Percentiles rank a stretch among this genome's conserved stretches.
These are phyloP conservation scores for Timema podura DNA, from an alignment of 2,888 invertebrate genomes.

Conservation along the genomic window DNA sequence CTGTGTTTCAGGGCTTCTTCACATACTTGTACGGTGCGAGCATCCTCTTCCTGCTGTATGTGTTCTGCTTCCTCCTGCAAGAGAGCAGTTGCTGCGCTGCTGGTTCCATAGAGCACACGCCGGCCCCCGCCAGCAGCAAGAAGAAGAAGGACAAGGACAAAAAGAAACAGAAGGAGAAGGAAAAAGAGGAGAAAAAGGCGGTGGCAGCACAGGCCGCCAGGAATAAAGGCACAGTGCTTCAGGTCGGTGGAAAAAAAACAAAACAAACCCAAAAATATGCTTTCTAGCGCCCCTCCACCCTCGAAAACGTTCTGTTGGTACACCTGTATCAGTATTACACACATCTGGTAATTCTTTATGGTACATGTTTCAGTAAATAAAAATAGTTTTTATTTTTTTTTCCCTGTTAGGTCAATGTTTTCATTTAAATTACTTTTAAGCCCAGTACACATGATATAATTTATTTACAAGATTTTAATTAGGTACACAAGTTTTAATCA, in stretches of 20 bases:
- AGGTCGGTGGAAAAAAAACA: conserved; percentile 47
- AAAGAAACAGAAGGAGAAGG: conserved; percentile 39
- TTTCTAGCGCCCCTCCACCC: too few species aligned
- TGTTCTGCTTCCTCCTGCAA: conserved; percentile 90
- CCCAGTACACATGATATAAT: too few species aligned
- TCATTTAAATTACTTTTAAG: too few species aligned
- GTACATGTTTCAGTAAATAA: too few species aligned
- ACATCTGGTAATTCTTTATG: too few species aligned
- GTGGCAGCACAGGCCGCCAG: conserved; percentile 19
- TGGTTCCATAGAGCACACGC: conserved; percentile 59
- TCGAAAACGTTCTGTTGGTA: too few species aligned
- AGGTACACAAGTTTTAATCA: too few species aligned
- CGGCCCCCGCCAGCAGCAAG: conserved; percentile 47
- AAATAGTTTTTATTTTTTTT: too few species aligned
- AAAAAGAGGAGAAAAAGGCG: conserved; percentile 56
- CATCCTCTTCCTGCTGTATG: conserved; percentile 88
- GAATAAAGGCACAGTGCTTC: conserved; percentile 44
- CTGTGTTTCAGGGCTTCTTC: conserved; percentile 68
- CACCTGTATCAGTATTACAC: too few species aligned
- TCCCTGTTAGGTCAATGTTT: too few species aligned
- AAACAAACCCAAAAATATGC: too few species aligned
- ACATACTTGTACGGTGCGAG: conserved; percentile 91
- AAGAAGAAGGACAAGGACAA: conserved; percentile 57
- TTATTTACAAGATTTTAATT: too few species aligned
- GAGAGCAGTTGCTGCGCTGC: conserved; percentile 82